These are phyloP conservation scores for Drosophila pectinifera DNA, from an alignment of 1,140 invertebrate species.

Conservation along the genomic window DNA sequence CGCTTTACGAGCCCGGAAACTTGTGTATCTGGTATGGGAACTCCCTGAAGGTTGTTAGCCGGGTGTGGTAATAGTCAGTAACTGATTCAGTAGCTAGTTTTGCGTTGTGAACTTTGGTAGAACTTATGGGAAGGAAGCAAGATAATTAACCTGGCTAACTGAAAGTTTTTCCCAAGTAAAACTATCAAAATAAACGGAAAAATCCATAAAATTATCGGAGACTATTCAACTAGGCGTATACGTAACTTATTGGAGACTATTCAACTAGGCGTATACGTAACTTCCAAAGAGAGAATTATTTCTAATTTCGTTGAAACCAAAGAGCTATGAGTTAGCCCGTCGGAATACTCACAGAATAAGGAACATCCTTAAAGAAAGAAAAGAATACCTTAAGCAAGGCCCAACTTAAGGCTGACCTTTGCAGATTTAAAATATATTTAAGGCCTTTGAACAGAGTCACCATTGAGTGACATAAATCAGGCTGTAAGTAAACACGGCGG, in stretches of 20 bases:
- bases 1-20: not conserved
- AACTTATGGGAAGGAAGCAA: not conserved
- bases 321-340: too few species aligned
- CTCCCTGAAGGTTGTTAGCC: not conserved
- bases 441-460: not conserved
- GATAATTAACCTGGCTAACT: slow-evolving; percentile 2
- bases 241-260: not conserved
- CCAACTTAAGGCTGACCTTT: too few species aligned
- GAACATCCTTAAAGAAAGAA: not conserved
- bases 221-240: not conserved
- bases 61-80: slow-evolving; percentile 8
- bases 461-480: not conserved
- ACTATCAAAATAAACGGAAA: not conserved
- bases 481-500: not conserved
- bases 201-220: too few species aligned
- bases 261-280: not conserved
- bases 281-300: not conserved
- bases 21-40: not conserved
- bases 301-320: not conserved
- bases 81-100: slow-evolving; percentile 3
- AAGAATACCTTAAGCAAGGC: too few species aligned
- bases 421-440: not conserved
- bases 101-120: slow-evolving; percentile 5
- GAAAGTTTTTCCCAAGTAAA: slow-evolving; percentile 1
- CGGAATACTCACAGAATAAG: not conserved